These are phyloP conservation scores for Oryzias sinensis DNA, from an alignment of 2,797 vertebrate species.

Conservation along the genomic window DNA sequence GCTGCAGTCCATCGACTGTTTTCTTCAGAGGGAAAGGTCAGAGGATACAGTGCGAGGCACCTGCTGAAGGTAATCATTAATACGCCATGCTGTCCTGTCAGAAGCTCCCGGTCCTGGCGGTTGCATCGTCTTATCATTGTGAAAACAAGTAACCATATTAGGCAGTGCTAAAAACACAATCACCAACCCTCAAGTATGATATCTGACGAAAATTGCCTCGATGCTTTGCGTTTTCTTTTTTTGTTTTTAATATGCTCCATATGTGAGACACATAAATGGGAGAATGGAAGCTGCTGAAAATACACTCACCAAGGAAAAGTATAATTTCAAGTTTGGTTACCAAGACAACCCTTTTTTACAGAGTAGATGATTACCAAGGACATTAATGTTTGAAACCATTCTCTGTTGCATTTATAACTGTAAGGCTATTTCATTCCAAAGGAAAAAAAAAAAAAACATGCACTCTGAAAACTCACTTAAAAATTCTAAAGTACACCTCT, in stretches of 20 bases:
- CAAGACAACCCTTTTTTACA: constrained; percentile 52
- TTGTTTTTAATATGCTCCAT: constrained; percentile 8
- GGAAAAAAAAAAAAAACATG: too few species aligned
- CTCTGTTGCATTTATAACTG: constrained; percentile 16
- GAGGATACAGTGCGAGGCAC: constrained; percentile 70
- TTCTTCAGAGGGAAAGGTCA: constrained; percentile 80
- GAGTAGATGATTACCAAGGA: constrained; percentile 39
- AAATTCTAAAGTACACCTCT: constrained; percentile 1
- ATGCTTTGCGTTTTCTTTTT: constrained; percentile 9
- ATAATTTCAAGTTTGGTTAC: constrained; percentile 46
- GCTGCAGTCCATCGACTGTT: constrained; percentile 78
- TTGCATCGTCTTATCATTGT: constrained; percentile 42
- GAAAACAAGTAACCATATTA: constrained; percentile 13
- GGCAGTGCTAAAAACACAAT: constrained; percentile 17
- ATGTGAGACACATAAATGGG: constrained; percentile 18
- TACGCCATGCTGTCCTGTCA: constrained; percentile 68
- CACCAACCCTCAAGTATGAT: constrained; percentile 19
- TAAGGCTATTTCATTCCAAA: too few species aligned
- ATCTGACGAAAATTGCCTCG: constrained; percentile 6
- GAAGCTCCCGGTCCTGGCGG: constrained; percentile 49
- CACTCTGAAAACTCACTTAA: background rate
- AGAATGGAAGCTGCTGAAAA: constrained; percentile 17
- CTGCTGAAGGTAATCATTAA: constrained; percentile 78
- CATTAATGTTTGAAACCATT: constrained; percentile 30
- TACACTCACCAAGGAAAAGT: constrained; percentile 15